Evolutionary conservation across 1,140 invertebrate species (phyloP).

Genomic region (Nasonia vitripennis): DNA sequence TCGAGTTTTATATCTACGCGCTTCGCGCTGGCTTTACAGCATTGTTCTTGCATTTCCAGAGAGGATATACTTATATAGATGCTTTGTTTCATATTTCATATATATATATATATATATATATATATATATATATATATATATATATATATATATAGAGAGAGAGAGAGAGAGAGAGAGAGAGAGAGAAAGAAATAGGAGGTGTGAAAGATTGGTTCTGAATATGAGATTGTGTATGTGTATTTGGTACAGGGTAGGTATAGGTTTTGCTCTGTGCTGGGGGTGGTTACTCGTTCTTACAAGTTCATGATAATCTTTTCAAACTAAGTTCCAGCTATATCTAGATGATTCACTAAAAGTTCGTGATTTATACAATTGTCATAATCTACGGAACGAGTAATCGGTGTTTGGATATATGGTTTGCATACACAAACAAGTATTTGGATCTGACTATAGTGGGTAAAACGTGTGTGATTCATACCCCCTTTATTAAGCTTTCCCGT

Average conservation of each 20-base stretch:
- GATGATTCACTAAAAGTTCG: neutral
- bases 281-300: neutral
- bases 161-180: neutral
- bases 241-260: neutral
- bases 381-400: no score
- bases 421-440: no score
- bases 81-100: neutral
- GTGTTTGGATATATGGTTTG: no score
- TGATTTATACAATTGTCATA: no score
- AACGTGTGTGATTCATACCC: constrained; percentile 13
- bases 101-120: neutral
- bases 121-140: neutral
- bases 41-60: neutral
- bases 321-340: neutral
- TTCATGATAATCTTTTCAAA: neutral
- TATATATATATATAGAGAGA: neutral
- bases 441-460: no score
- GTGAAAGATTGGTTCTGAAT: constrained; percentile 15
- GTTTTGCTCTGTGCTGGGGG: constrained; percentile 7
- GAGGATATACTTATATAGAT: constrained; percentile 15
- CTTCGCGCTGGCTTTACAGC: neutral
- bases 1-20: neutral
- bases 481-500: neutral
- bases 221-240: neutral
- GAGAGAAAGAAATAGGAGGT: neutral